phyloP scores from a whole-genome alignment of 2,113 vertebrate genomes.

The Trichomycterus rosablanca region DNA sequence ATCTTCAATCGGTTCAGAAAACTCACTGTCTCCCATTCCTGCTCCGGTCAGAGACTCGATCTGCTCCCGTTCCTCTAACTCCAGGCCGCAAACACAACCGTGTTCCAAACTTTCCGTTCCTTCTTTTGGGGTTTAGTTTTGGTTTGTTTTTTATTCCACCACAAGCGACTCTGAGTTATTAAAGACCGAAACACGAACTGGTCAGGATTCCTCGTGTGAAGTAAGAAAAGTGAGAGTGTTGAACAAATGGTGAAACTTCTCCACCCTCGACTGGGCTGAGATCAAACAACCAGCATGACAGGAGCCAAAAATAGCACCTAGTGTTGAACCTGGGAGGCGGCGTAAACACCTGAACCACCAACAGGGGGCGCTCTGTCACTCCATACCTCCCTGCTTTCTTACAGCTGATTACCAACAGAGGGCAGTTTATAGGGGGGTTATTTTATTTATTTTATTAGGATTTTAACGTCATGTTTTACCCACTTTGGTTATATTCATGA shows the following conservation, averaged over 20 bases:
- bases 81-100: neutral
- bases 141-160: neutral
- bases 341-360: no score
- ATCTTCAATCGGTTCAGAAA: constrained; percentile 37
- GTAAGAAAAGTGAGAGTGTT: constrained; percentile 2
- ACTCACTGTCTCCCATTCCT: constrained; percentile 45
- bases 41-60: no score
- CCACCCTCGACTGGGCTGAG: constrained; percentile 31
- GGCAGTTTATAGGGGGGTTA: no score
- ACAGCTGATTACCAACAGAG: no score
- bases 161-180: neutral
- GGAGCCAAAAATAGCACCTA: constrained; percentile 42
- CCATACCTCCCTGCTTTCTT: no score
- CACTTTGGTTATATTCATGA: no score
- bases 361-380: no score
- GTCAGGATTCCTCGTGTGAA: neutral
- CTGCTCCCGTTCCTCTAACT: no score
- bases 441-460: no score
- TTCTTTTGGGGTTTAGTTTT: neutral
- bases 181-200: neutral
- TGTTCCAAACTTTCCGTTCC: neutral
- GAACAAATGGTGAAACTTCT: constrained; percentile 5
- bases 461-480: no score
- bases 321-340: constrained; percentile 20
- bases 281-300: constrained; percentile 29